Conservation (phyloP, 1,140 invertebrate genomes). For the Brachionus plicatilis region DNA sequence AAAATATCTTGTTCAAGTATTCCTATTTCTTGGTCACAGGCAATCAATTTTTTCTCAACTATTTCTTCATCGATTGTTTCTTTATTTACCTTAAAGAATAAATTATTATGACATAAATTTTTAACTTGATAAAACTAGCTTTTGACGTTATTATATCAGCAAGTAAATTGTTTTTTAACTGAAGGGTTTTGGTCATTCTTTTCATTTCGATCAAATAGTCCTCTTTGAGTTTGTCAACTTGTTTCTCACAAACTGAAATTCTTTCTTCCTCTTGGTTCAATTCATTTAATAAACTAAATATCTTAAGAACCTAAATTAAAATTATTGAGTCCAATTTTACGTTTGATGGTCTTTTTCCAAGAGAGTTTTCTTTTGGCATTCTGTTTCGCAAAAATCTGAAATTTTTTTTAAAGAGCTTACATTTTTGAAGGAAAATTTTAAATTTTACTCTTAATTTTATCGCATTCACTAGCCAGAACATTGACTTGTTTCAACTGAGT, state of each 20-base stretch:
- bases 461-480: not conserved
- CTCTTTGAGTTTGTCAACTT: not conserved
- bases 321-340: not conserved
- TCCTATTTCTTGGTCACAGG: not conserved
- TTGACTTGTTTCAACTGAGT: not conserved
- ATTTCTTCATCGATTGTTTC: not conserved
- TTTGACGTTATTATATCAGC: not conserved
- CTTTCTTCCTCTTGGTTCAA: not conserved
- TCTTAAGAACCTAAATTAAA: not conserved
- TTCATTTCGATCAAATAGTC: not conserved
- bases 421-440: not conserved
- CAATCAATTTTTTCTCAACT: not conserved
- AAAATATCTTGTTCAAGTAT: not conserved
- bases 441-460: not conserved
- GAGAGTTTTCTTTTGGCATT: not conserved
- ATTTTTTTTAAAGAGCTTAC: no score
- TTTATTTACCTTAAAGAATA: not conserved
- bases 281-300: not conserved
- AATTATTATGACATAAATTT: not conserved
- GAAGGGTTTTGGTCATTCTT: not conserved
- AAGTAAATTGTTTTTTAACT: not conserved
- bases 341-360: not conserved
- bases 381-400: not conserved
- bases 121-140: not conserved
- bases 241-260: not conserved